Conservation (phyloP, 2,113 vertebrate species). For the Plectropomus leopardus region DNA sequence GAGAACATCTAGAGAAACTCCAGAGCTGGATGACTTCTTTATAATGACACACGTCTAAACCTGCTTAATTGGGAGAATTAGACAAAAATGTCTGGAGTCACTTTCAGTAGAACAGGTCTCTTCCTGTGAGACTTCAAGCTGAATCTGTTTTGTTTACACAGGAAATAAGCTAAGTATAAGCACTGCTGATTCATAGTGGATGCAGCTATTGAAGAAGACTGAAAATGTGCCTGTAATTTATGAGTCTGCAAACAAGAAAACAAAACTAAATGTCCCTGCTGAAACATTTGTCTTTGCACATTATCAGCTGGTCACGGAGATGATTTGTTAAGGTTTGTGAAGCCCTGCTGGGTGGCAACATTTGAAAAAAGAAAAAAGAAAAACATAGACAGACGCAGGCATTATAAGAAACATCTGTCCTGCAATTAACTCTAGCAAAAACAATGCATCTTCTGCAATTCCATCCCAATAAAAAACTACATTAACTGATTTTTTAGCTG, state of each 20-base stretch:
- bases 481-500: not conserved
- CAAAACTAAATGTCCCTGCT: not conserved
- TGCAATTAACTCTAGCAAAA: not conserved
- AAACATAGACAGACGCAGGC: not conserved
- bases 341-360: not conserved
- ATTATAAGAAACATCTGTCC: not conserved
- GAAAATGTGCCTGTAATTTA: conserved; percentile 7
- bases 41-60: conserved; percentile 20
- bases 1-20: not conserved
- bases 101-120: conserved; percentile 9
- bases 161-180: conserved; percentile 19
- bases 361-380: conserved; percentile 6
- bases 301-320: not conserved
- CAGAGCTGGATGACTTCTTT: not conserved
- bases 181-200: conserved; percentile 41
- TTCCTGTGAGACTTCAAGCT: conserved; percentile 2
- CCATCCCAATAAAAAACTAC: not conserved
- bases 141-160: conserved; percentile 35
- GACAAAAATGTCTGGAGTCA: conserved; percentile 13
- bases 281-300: conserved; percentile 12
- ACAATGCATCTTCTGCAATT: not conserved
- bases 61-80: conserved; percentile 12
- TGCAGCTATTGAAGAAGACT: conserved; percentile 2
- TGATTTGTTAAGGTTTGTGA: not conserved
- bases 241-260: conserved; percentile 13